Percentiles rank a stretch among this genome's conserved stretches.
Conservation (phyloP, 92 coral and sea anemone genomes). For the Virgularia gustaviana region DNA sequence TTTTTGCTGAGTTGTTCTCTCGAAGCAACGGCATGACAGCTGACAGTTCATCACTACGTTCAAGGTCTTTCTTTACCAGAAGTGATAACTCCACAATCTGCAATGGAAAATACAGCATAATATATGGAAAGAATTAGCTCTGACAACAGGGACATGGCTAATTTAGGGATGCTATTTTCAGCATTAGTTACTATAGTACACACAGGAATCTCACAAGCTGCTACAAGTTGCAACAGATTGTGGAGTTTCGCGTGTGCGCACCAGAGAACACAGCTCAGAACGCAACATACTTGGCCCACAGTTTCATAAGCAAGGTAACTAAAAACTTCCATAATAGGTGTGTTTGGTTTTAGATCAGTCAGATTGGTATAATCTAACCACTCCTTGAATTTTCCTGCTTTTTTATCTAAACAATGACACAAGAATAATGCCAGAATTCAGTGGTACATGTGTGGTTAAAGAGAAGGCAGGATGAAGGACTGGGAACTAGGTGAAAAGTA, state of each 20-base stretch:
- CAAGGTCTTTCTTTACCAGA: constrained; percentile 82
- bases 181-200: no score
- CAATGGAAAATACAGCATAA: background rate
- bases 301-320: constrained; percentile 94
- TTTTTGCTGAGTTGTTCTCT: constrained; percentile 66
- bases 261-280: background rate
- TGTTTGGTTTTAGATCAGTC: constrained; percentile 93
- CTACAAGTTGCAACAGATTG: no score
- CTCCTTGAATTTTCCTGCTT: constrained; percentile 96
- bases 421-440: no score
- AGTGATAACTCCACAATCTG: constrained; percentile 91
- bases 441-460: background rate
- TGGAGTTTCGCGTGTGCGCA: background rate
- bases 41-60: constrained; percentile 69
- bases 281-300: constrained; percentile 76
- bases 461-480: background rate
- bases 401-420: constrained; percentile 62
- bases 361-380: constrained; percentile 92
- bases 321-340: constrained; percentile 96
- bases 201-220: no score
- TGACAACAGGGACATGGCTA: no score
- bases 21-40: constrained; percentile 84
- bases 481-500: background rate
- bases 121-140: background rate
- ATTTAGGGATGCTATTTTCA: no score